Percentiles rank a stretch among this genome's conserved stretches.
phyloP scores from a whole-genome alignment of 2,888 invertebrate species.

The Crepidodera aurea region DNA sequence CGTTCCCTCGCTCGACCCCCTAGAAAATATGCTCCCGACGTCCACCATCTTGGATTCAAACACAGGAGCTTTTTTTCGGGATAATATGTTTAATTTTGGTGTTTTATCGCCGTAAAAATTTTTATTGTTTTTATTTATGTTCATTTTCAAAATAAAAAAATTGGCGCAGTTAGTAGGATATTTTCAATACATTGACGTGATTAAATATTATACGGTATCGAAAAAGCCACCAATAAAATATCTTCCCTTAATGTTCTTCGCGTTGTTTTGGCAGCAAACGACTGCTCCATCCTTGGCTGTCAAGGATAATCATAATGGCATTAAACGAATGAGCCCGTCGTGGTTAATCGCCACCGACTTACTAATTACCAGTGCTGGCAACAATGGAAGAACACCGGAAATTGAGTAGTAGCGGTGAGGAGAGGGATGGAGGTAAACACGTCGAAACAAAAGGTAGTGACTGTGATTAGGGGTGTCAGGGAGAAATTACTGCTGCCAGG shows the following conservation, averaged over 20 bases:
- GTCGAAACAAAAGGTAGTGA: constrained; percentile 30
- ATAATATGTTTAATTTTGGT: too few species aligned
- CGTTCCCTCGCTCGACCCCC: too few species aligned
- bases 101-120: too few species aligned
- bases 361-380: constrained; percentile 59
- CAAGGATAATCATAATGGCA: constrained; percentile 62
- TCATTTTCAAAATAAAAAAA: too few species aligned
- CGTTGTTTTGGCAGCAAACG: constrained; percentile 5
- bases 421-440: constrained; percentile 1
- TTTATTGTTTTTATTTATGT: too few species aligned
- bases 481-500: not conserved
- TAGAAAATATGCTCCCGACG: too few species aligned
- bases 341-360: constrained; percentile 62
- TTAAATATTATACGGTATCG: not conserved
- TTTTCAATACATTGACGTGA: not conserved
- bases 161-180: constrained; percentile 3
- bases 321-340: constrained; percentile 62
- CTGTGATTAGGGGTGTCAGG: constrained; percentile 22
- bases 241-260: not conserved
- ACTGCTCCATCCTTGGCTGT: constrained; percentile 46
- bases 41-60: too few species aligned
- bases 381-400: constrained; percentile 53
- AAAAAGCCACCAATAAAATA: not conserved
- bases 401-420: constrained; percentile 16
- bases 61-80: too few species aligned